Evolutionary conservation across 2,888 invertebrate species (phyloP).

Genomic region (Pyrocoelia pectoralis): DNA sequence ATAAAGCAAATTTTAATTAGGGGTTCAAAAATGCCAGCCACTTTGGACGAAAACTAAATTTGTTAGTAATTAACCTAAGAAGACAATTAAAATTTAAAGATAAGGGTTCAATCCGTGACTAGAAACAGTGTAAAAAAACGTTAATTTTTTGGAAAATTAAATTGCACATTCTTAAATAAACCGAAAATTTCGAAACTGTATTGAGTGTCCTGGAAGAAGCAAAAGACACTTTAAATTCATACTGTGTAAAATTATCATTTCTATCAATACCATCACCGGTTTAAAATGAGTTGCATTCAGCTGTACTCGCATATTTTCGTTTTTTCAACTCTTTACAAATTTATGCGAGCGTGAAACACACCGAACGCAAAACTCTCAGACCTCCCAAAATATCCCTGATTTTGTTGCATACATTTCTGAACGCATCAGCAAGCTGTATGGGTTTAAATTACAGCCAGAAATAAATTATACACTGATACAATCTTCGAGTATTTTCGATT

Average conservation of each 20-base stretch:
- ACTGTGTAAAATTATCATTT: background rate
- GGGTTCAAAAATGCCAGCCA: no score
- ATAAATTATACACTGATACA: slow-evolving; percentile 23
- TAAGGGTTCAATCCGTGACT: no score
- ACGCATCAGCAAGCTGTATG: slow-evolving; percentile 26
- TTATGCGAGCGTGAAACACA: slow-evolving; percentile 38
- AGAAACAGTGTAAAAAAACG: no score
- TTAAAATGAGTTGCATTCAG: slow-evolving; percentile 15
- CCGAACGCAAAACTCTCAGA: slow-evolving; percentile 32
- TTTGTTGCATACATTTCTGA: slow-evolving; percentile 32
- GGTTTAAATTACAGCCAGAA: slow-evolving; percentile 29
- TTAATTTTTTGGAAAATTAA: no score
- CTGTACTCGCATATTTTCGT: slow-evolving; percentile 31
- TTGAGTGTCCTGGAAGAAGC: no score
- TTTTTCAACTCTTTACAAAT: slow-evolving; percentile 34
- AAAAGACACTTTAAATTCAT: no score
- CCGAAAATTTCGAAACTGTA: no score
- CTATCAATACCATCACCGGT: background rate
- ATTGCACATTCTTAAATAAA: no score
- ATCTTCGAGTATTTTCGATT: slow-evolving; percentile 15
- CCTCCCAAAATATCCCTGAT: slow-evolving; percentile 35
- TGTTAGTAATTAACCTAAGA: no score
- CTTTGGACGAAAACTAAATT: no score
- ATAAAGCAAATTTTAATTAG: no score
- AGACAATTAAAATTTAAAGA: no score